Percentiles rank a stretch among this genome's conserved stretches.
Evolutionary conservation across 2,888 invertebrate species (phyloP).

Genomic region (Papilio demoleus): DNA sequence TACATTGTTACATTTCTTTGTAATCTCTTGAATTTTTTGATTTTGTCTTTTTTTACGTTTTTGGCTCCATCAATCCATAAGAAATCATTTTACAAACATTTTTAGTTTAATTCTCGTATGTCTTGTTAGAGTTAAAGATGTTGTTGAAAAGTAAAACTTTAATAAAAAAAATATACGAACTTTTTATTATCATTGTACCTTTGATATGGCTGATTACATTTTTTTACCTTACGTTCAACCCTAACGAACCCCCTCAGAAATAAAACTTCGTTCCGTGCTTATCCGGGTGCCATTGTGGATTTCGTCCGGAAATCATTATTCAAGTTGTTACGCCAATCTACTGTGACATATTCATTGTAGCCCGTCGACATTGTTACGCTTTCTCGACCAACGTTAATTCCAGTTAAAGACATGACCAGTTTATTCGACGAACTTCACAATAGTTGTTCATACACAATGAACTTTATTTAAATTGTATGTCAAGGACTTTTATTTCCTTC

Average conservation of each 20-base stretch:
- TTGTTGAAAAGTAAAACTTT: no score
- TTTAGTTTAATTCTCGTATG: no score
- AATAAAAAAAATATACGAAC: no score
- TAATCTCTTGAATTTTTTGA: no score
- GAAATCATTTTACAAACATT: no score
- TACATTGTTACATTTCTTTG: no score
- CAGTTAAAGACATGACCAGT: constrained; percentile 49
- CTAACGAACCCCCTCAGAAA: constrained; percentile 49
- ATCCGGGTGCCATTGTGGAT: constrained; percentile 55
- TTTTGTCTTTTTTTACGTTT: no score
- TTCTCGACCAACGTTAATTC: constrained; percentile 48
- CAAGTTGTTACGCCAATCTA: constrained; percentile 70
- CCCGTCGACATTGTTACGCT: constrained; percentile 52
- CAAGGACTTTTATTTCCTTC: neutral
- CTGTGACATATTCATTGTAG: constrained; percentile 73
- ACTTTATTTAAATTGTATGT: constrained; percentile 33
- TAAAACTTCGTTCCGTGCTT: constrained; percentile 51
- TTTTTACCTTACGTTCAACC: constrained; percentile 27
- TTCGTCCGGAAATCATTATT: constrained; percentile 73
- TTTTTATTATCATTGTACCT: constrained; percentile 3
- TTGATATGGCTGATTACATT: constrained; percentile 9
- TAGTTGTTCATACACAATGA: constrained; percentile 39
- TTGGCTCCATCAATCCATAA: no score
- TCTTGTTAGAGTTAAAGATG: no score
- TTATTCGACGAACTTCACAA: constrained; percentile 39